Conservation (phyloP, 1,140 invertebrate species). For the Campodea augens region DNA sequence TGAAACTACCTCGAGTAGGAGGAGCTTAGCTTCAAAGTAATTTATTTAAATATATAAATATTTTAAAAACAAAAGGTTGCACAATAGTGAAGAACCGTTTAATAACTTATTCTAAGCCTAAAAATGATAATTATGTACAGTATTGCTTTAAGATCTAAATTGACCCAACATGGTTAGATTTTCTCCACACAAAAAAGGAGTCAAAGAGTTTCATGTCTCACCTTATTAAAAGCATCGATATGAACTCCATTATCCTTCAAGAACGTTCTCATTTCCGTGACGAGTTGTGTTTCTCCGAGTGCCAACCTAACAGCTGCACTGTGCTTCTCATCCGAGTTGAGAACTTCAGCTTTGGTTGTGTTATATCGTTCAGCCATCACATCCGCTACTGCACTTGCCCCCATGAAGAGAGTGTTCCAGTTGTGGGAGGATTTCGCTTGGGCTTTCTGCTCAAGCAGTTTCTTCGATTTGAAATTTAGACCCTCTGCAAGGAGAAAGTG, state of each 20-base stretch:
- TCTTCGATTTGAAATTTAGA: conserved; percentile 66
- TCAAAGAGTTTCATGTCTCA: conserved; percentile 17
- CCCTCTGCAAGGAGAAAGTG: conserved; percentile 25
- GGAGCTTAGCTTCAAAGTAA: no score
- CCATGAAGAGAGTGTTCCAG: conserved; percentile 94
- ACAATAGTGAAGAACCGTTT: no score
- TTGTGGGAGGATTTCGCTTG: conserved; percentile 62
- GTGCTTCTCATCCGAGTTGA: conserved; percentile 25
- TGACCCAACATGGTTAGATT: no score
- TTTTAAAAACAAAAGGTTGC: no score
- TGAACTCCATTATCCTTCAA: conserved; percentile 71
- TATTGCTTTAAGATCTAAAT: no score
- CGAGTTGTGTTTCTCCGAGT: conserved; percentile 88
- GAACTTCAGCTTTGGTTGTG: conserved; percentile 53
- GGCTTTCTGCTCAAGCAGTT: conserved; percentile 56
- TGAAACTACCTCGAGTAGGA: no score
- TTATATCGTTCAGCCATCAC: conserved; percentile 70
- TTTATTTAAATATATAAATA: no score
- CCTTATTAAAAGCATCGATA: conserved; percentile 70
- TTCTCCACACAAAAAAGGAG: no score
- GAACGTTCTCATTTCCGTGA: conserved; percentile 73
- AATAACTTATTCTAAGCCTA: no score
- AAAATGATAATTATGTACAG: no score
- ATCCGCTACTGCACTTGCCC: conserved; percentile 81
- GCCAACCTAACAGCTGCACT: conserved; percentile 87